Evolutionary conservation across 1,140 invertebrate species (phyloP).

Genomic region (Nasonia giraulti): DNA sequence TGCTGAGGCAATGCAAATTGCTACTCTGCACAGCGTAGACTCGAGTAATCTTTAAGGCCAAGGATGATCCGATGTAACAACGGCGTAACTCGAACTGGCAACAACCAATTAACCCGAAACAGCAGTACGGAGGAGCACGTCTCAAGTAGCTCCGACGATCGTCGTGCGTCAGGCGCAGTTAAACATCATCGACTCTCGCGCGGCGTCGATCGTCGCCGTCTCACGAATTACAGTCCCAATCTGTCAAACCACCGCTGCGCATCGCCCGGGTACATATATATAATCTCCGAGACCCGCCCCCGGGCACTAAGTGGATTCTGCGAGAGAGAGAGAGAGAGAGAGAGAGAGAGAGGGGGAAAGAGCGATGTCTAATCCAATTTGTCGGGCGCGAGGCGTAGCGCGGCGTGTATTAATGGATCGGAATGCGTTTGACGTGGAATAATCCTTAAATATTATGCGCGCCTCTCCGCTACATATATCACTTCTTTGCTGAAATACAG

Average conservation of each 20-base stretch:
- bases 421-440: constrained; percentile 61
- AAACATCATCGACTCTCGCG: not conserved
- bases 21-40: no score
- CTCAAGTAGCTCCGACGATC: no score
- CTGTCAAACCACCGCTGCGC: not conserved
- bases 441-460: constrained; percentile 64
- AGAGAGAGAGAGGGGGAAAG: no score
- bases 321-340: not conserved
- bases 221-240: constrained; percentile 20
- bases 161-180: not conserved
- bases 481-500: not conserved
- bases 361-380: constrained; percentile 65
- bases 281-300: not conserved
- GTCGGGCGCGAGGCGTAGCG: constrained; percentile 55
- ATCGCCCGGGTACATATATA: not conserved
- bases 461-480: not conserved
- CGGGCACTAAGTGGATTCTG: constrained; percentile 62
- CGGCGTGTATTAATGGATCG: constrained; percentile 65
- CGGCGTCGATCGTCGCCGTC: not conserved
- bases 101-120: not conserved
- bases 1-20: no score
- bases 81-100: not conserved
- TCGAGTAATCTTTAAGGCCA: no score
- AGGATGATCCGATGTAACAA: not conserved
- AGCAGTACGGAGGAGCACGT: no score